These are phyloP conservation scores for Metopolophium dirhodum DNA, from an alignment of 1,140 invertebrate genomes.

Conservation along the genomic window DNA sequence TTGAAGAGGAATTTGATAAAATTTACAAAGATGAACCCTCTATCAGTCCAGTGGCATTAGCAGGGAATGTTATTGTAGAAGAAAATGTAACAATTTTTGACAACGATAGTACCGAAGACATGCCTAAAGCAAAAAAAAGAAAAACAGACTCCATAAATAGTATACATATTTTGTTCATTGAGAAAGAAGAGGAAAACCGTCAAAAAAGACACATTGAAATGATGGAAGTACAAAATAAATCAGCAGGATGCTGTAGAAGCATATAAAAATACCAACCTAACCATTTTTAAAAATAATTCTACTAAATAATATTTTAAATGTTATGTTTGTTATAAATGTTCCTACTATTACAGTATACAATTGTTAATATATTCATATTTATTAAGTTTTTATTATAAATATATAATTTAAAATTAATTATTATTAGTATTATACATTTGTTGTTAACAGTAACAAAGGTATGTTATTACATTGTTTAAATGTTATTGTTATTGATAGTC, in stretches of 20 bases:
- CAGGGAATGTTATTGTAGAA: not conserved
- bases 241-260: not conserved
- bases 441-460: too few species aligned
- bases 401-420: too few species aligned
- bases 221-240: not conserved
- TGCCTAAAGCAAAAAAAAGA: not conserved
- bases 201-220: not conserved
- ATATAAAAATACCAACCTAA: not conserved
- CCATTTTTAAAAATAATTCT: too few species aligned
- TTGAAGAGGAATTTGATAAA: not conserved
- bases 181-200: not conserved
- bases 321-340: too few species aligned
- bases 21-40: not conserved
- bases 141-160: not conserved
- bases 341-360: too few species aligned
- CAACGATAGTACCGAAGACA: not conserved
- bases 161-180: not conserved
- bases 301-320: too few species aligned
- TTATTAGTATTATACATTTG: too few species aligned
- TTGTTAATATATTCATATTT: too few species aligned
- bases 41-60: not conserved
- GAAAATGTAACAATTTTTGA: not conserved
- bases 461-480: too few species aligned
- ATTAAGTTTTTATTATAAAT: too few species aligned
- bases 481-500: not conserved